These are phyloP conservation scores for Protophormia terraenovae DNA, from an alignment of 2,888 invertebrate genomes.

Conservation along the genomic window DNA sequence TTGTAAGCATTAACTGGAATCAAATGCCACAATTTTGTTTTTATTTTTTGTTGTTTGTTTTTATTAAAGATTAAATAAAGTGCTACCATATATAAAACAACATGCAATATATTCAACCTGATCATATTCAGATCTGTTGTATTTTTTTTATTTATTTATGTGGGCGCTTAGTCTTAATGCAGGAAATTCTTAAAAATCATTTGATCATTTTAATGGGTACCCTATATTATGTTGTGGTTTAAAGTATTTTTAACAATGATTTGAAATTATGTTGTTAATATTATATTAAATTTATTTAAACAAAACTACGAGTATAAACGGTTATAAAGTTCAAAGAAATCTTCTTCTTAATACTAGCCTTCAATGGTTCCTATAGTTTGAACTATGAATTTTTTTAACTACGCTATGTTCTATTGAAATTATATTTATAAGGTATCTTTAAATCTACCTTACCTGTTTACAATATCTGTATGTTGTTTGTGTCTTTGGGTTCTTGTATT, in stretches of 20 bases:
- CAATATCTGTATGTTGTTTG: not conserved
- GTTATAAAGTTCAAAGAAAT: no score
- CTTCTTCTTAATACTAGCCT: no score
- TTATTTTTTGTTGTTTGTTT: not conserved
- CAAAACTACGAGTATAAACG: no score
- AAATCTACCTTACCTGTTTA: not conserved
- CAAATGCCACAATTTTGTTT: not conserved
- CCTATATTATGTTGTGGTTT: not conserved
- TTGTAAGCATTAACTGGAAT: conserved; percentile 28
- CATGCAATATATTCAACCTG: conserved; percentile 13
- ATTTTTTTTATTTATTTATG: not conserved
- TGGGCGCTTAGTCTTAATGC: conserved; percentile 39
- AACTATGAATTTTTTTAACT: no score
- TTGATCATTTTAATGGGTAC: not conserved
- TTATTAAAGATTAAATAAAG: conserved; percentile 16
- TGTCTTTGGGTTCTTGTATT: not conserved
- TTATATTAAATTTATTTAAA: no score
- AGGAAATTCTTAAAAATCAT: conserved; percentile 41
- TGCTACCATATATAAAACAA: conserved; percentile 18
- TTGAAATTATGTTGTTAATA: no score
- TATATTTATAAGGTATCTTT: not conserved
- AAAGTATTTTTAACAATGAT: no score
- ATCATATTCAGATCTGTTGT: conserved; percentile 10
- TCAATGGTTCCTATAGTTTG: no score
- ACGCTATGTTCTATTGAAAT: not conserved